These are phyloP conservation scores for Tetranychus cinnabarinus DNA, from an alignment of 1,140 invertebrate genomes.

Conservation along the genomic window DNA sequence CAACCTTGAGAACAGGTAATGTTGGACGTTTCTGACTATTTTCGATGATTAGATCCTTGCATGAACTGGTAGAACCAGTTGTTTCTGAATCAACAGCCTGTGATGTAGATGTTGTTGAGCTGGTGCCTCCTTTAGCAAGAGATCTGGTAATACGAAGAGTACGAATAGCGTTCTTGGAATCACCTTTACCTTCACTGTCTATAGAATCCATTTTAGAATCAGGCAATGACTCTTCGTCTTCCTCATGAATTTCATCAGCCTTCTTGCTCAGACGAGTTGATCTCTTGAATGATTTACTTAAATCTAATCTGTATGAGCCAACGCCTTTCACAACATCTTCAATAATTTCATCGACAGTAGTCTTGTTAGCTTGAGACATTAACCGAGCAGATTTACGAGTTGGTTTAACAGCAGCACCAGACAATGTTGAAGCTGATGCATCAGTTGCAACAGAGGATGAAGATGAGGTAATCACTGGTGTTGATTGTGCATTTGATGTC, in stretches of 20 bases:
- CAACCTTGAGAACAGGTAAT: slow-evolving; percentile 13
- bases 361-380: slow-evolving; percentile 17
- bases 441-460: neutral
- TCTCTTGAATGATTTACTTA: neutral
- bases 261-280: slow-evolving; percentile 11
- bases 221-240: neutral
- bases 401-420: slow-evolving; percentile 7
- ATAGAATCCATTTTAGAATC: neutral
- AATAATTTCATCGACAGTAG: slow-evolving; percentile 54
- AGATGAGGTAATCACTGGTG: neutral
- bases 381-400: slow-evolving; percentile 42
- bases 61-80: neutral
- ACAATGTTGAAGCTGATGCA: neutral
- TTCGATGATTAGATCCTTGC: neutral
- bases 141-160: slow-evolving; percentile 9
- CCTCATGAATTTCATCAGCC: slow-evolving; percentile 14
- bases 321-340: slow-evolving; percentile 50
- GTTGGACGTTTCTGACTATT: neutral
- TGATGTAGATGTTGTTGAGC: neutral
- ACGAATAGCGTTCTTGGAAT: slow-evolving; percentile 3
- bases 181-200: neutral
- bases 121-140: neutral
- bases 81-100: neutral
- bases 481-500: neutral
- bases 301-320: neutral